These are phyloP conservation scores for Hystrix cristata DNA, from an alignment of 2,113 vertebrate species.

Conservation along the genomic window DNA sequence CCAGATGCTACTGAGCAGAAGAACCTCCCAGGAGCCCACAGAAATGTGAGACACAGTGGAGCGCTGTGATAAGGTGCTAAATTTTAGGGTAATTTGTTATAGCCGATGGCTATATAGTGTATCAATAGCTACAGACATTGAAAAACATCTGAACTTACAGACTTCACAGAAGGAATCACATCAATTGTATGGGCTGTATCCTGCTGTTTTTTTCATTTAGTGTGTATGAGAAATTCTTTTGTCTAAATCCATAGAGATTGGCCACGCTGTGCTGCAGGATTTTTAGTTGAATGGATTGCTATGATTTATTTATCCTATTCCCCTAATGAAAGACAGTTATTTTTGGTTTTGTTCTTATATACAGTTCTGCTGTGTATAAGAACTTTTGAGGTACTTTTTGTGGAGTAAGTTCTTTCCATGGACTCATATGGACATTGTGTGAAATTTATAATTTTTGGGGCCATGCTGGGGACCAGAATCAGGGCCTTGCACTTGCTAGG, in stretches of 20 bases:
- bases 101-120: not conserved
- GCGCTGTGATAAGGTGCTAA: not conserved
- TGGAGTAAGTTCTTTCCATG: not conserved
- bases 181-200: not conserved
- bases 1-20: not conserved
- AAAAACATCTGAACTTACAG: not conserved
- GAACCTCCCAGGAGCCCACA: not conserved
- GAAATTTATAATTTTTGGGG: slow-evolving; percentile 31
- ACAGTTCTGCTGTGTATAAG: not conserved
- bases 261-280: not conserved
- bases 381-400: not conserved
- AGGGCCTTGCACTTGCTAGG: too few relatives aligned
- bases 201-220: not conserved
- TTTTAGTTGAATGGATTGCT: not conserved
- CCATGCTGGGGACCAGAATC: too few relatives aligned
- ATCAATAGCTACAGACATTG: not conserved
- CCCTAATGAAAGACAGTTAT: not conserved
- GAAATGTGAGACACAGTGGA: not conserved
- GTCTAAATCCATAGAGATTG: not conserved
- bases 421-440: not conserved
- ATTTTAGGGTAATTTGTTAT: not conserved
- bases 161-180: not conserved
- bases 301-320: not conserved
- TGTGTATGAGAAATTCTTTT: not conserved
- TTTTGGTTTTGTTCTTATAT: slow-evolving; percentile 26